Base-by-base conservation (phyloP, 2,797 vertebrate genomes). In the Austrolebias charrua region DNA sequence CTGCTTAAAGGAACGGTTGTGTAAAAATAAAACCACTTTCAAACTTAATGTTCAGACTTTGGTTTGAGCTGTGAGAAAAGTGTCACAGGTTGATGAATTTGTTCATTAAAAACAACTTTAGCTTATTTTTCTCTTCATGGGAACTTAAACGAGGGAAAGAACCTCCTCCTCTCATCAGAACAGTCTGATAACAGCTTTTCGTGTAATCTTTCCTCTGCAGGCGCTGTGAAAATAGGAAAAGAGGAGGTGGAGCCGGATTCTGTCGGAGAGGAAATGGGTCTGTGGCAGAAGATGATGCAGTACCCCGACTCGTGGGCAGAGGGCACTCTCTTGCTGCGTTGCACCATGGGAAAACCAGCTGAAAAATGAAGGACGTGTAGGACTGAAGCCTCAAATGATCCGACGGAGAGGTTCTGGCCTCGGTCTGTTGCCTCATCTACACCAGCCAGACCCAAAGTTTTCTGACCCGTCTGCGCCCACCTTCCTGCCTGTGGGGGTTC, bases 231-330 rank as follows among this genome's bases (percentile, higher is more conserved):
- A 68, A 82, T 82, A 4, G 89, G 85, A 31, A 91, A 90, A 58
- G 79, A 92, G 0, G 94, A 95, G 65, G 83, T 94, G 86, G 78
- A 86, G 82, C 93, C 93, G 90, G 95, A 99, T 77, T 98, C 96
- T 0, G 90, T 80, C 0, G 95, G 94, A 0, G 98, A 99, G 86
- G 98, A 99, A 86, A 89, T 95, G 61, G 95, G 91, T 73, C 88
- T 99, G 60, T 99, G 98, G 98, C 90, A 94, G 90, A 98, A 97
- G 89, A 98, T 99, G 96, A 84, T 94, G 86, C 95, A 95, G 87
- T 99, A 96, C 86, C 98, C 96, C 0, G 96, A 95, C 78, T 98
- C 96, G 0, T 99, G 96, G 96, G 97, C 96, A 6, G 98, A 99
- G 93, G 98, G 97, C 79, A 94, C 93, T 1, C 93, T 99, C 53